Evolutionary conservation across 1,140 invertebrate genomes (phyloP).

Genomic region (Nephotettix cincticeps): DNA sequence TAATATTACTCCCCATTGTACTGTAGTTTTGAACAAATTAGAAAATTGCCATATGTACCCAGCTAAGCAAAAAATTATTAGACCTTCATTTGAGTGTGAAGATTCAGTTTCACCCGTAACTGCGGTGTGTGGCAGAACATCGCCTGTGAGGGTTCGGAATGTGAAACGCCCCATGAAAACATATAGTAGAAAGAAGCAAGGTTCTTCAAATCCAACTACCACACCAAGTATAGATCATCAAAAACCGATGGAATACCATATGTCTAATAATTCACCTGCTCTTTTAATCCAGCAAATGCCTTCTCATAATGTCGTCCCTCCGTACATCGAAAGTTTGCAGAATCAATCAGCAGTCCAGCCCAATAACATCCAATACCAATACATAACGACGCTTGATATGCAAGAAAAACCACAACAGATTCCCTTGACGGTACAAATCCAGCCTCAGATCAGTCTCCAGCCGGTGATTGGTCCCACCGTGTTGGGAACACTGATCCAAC

Average conservation of each 20-base stretch:
- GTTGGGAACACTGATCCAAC: constrained; percentile 62
- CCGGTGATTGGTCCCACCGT: constrained; percentile 51
- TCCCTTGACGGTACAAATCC: constrained; percentile 44
- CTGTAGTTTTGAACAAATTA: too few relatives aligned
- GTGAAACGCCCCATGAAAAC: background rate
- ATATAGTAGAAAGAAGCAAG: background rate
- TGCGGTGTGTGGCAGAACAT: background rate
- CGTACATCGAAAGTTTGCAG: constrained; percentile 65
- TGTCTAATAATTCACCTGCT: constrained; percentile 49
- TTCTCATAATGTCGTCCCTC: constrained; percentile 63
- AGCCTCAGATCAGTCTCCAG: constrained; percentile 52
- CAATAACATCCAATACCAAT: constrained; percentile 68
- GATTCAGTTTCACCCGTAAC: background rate
- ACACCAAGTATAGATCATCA: background rate
- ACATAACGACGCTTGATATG: constrained; percentile 64
- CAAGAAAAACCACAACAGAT: constrained; percentile 60
- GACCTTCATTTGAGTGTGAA: background rate
- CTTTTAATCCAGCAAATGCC: constrained; percentile 66
- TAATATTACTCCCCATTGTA: too few relatives aligned
- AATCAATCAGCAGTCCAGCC: constrained; percentile 58
- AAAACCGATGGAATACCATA: constrained; percentile 8
- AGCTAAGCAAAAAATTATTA: too few relatives aligned
- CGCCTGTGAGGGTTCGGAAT: background rate
- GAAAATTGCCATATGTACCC: too few relatives aligned
- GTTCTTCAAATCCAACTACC: background rate